phyloP scores from a whole-genome alignment of 1,140 invertebrate genomes.

The Aphaenogaster floridana region DNA sequence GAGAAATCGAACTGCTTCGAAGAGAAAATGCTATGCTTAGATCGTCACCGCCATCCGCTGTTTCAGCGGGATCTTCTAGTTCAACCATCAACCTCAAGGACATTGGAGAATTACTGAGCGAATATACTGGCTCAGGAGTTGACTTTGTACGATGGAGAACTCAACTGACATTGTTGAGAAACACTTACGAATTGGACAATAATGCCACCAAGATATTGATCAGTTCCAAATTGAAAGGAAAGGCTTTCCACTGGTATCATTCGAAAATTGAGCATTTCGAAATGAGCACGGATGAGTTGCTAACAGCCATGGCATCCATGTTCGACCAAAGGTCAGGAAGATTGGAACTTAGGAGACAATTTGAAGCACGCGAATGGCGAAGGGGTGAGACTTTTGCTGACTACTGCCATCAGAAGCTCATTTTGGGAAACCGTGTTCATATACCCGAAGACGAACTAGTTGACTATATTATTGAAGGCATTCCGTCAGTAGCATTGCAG shows the following conservation, averaged over 20 bases:
- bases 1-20: too few species aligned
- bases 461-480: background rate
- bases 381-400: background rate
- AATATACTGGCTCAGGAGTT: background rate
- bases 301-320: background rate
- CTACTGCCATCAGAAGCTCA: background rate
- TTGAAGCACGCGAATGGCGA: background rate
- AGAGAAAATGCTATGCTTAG: too few species aligned
- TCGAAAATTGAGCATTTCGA: too few species aligned
- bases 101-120: background rate
- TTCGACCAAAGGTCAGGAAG: background rate
- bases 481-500: background rate
- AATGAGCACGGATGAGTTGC: background rate
- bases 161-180: background rate
- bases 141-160: background rate
- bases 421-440: background rate
- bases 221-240: too few species aligned
- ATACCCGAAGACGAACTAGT: background rate
- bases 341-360: background rate
- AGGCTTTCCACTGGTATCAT: too few species aligned
- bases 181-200: too few species aligned
- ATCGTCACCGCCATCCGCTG: too few species aligned
- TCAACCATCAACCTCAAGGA: background rate
- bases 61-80: too few species aligned
- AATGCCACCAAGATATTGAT: too few species aligned